Conservation (phyloP, 2,113 vertebrate species). For the Caranx ignobilis region DNA sequence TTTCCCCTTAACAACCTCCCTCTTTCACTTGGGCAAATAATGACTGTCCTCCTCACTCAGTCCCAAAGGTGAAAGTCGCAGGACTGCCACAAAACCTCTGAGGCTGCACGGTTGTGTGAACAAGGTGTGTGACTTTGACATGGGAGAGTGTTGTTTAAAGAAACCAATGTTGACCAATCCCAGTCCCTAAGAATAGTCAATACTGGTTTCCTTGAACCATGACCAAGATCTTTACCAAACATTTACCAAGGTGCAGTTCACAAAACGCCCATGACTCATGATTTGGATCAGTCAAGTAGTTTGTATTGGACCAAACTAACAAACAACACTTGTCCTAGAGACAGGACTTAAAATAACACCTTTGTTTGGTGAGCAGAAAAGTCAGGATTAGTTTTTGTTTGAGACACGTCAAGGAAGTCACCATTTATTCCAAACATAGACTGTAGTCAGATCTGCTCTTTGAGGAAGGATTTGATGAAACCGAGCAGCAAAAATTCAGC, state of each 20-base stretch:
- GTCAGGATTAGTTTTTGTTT: no score
- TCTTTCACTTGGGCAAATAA: background rate
- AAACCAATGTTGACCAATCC: no score
- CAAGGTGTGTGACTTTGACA: background rate
- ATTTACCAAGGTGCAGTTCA: background rate
- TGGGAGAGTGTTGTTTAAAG: background rate
- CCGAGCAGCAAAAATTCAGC: background rate
- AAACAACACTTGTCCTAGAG: background rate
- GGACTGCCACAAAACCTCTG: background rate
- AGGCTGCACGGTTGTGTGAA: background rate
- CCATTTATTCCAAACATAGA: no score
- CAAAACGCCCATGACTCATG: background rate
- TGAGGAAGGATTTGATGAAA: background rate
- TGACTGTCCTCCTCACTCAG: background rate
- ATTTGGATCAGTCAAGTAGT: background rate
- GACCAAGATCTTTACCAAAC: background rate
- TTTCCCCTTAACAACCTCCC: background rate
- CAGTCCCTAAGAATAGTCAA: background rate
- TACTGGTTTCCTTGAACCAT: background rate
- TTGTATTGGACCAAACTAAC: background rate
- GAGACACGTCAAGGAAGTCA: no score
- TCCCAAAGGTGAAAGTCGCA: background rate
- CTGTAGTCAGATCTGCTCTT: background rate
- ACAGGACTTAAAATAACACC: background rate
- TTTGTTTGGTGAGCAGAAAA: background rate